phyloP scores from a whole-genome alignment of 2,888 invertebrate genomes.

The Torymus tubicola region DNA sequence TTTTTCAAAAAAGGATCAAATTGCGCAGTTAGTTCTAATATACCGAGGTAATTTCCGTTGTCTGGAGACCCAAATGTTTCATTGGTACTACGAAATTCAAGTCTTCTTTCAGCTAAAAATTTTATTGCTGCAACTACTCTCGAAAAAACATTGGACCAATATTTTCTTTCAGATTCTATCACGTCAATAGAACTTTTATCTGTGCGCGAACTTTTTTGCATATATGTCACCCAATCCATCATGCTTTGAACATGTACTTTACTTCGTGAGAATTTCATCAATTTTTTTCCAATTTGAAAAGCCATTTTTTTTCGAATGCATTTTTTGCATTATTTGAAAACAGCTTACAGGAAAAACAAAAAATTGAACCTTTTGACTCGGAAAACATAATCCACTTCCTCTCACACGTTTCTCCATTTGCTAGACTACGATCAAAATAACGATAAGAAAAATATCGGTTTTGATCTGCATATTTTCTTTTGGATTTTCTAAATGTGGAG shows the following conservation, averaged over 20 bases:
- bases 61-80: slow-evolving; percentile 49
- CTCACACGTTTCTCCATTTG: slow-evolving; percentile 43
- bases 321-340: slow-evolving; percentile 27
- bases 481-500: slow-evolving; percentile 11
- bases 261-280: slow-evolving; percentile 31
- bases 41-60: slow-evolving; percentile 66
- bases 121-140: slow-evolving; percentile 5
- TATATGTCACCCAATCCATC: slow-evolving; percentile 7
- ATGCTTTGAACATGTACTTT: slow-evolving; percentile 21
- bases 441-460: slow-evolving; percentile 34
- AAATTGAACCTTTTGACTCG: slow-evolving; percentile 22
- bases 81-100: slow-evolving; percentile 54
- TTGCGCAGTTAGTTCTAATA: slow-evolving; percentile 63
- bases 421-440: slow-evolving; percentile 16
- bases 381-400: slow-evolving; percentile 48
- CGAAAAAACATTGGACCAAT: slow-evolving; percentile 37
- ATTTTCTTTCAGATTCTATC: slow-evolving; percentile 6
- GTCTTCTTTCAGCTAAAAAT: slow-evolving; percentile 47
- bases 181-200: slow-evolving; percentile 2
- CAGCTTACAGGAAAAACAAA: slow-evolving; percentile 46
- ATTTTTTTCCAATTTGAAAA: slow-evolving; percentile 50
- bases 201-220: slow-evolving; percentile 7
- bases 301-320: slow-evolving; percentile 35
- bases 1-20: slow-evolving; percentile 64
- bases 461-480: slow-evolving; percentile 30